Evolutionary conservation across 2,113 vertebrate species (phyloP).

Genomic region (Dendrocopos noguchii): DNA sequence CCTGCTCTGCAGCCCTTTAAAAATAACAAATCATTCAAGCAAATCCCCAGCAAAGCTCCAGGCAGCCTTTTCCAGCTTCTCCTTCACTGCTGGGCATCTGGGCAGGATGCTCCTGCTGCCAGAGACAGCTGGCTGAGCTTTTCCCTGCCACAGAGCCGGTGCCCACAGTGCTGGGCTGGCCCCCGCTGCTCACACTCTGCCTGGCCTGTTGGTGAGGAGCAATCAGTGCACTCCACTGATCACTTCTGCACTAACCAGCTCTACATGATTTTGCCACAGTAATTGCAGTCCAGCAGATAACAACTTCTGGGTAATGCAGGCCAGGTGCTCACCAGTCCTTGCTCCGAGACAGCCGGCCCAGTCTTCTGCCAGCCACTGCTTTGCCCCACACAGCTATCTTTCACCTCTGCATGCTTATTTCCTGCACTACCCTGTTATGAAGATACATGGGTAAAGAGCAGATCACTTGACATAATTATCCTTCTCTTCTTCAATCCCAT

Average conservation of each 20-base stretch:
- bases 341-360: background rate
- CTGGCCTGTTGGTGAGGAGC: background rate
- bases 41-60: background rate
- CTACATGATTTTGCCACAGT: background rate
- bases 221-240: background rate
- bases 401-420: background rate
- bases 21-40: background rate
- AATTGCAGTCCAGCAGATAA: background rate
- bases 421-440: background rate
- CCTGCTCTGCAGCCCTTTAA: background rate
- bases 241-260: background rate
- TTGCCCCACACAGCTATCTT: background rate
- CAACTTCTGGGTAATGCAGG: background rate
- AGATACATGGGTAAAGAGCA: fast-evolving
- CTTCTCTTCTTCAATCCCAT: background rate
- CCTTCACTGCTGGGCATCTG: fast-evolving
- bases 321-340: background rate
- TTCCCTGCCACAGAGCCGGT: fast-evolving
- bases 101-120: background rate
- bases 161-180: background rate
- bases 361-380: background rate
- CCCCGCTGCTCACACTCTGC: fast-evolving
- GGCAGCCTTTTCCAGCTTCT: background rate
- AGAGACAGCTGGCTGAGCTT: background rate
- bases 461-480: background rate